Base-by-base conservation (phyloP, 1,140 invertebrate genomes). In the Atta colombica region DNA sequence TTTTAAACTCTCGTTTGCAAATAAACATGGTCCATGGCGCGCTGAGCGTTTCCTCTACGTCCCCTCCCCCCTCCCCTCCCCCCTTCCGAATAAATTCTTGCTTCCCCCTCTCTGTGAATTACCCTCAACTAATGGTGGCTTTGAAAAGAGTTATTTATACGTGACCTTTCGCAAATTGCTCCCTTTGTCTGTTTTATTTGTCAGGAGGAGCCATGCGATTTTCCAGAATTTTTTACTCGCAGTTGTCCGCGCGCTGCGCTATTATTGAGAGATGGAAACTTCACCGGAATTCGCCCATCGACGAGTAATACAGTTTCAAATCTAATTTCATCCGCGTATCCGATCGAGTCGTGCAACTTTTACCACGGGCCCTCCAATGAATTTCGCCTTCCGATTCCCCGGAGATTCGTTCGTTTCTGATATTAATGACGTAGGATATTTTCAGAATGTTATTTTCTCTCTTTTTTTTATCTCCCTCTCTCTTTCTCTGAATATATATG, bases 1-100 rank as follows among this genome's bases (percentile, higher is more conserved):
- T 80, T 80, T 80, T 80, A 80, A 80, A 80, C 77, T 80, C 77
- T 39, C 63, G 49, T 80, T 80, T 80, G 77, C 77, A 80, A 80
- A 80, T 80, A 80, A 80, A 80, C 77, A 80, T 55, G 63, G n/a
- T 18, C 75, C 45, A 55, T 35, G 63, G 28, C 28, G 18, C 10
- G 45, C 18, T 21, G 35, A 35, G 35, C 25, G 25, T 63, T 63
- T 45, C 45, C 45, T 28, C 25, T 31, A 31, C 31, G 31, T 2
- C 3, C 2, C 28, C 28, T 2, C 28, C 28, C 3, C 28, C 28
- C 28, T 2, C 18, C 10, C 2, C 12, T 28, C n/a, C 18, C 10
- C 12, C 35, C 12, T n/a, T 8, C 7, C 28, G 28, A 28, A 28
- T 28, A 28, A 28, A 28, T 39, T 80, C 18, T 78, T 28, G 51